A percentile compares a stretch with the other conserved stretches of the same genome.
Evolutionary conservation across 2,797 vertebrate species (phyloP).

Genomic region (Sphaeramia orbicularis): DNA sequence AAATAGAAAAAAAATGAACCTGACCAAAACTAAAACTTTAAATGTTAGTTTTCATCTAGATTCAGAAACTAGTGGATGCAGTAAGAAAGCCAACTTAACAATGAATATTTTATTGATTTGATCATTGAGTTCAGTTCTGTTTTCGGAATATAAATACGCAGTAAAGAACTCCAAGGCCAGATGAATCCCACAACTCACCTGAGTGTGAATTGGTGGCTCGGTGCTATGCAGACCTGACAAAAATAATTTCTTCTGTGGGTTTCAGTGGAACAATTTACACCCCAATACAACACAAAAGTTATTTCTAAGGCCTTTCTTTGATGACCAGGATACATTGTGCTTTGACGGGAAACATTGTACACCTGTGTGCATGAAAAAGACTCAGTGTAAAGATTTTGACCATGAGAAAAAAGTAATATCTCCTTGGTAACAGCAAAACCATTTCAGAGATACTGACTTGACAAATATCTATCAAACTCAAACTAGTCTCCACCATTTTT

Average conservation of each 20-base stretch:
- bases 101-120: background rate
- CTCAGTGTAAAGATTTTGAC: no score
- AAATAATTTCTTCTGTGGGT: background rate
- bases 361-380: background rate
- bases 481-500: background rate
- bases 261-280: conserved; percentile 5
- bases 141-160: conserved; percentile 20
- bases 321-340: background rate
- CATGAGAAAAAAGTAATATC: background rate
- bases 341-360: background rate
- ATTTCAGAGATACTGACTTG: background rate
- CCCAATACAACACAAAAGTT: background rate
- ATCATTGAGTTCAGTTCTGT: background rate
- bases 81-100: background rate
- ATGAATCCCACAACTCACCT: background rate
- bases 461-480: no score
- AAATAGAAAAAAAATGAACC: conserved; percentile 38
- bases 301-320: background rate
- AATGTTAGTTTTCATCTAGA: conserved; percentile 8
- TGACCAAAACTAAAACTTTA: conserved; percentile 26
- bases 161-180: background rate
- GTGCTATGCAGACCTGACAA: background rate
- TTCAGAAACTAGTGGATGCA: background rate
- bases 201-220: background rate
- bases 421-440: background rate